A percentile compares a stretch with the other conserved stretches of the same genome.
Conservation (phyloP, 2,888 invertebrate species). For the Aphidius colemani region DNA sequence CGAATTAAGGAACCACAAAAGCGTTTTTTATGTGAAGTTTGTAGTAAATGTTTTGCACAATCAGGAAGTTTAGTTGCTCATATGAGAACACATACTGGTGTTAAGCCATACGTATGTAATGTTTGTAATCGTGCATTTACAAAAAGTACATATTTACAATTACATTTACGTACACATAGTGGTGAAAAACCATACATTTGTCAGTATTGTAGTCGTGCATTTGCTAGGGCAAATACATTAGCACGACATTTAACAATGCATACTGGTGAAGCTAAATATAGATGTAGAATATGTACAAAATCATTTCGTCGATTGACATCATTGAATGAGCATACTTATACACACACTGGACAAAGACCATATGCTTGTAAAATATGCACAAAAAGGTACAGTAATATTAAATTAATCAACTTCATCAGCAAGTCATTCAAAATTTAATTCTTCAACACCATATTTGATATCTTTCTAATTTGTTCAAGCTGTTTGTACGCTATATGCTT, state of each 20-base stretch:
- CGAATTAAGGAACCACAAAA: conserved; percentile 52
- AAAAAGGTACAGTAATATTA: conserved; percentile 46
- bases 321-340: conserved; percentile 54
- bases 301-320: conserved; percentile 54
- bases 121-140: conserved; percentile 54
- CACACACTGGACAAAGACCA: conserved; percentile 55
- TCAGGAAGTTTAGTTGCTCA: conserved; percentile 54
- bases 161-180: conserved; percentile 53
- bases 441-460: conserved; percentile 62
- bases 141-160: conserved; percentile 54
- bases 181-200: conserved; percentile 57
- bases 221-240: conserved; percentile 54
- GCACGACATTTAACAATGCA: conserved; percentile 57
- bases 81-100: conserved; percentile 55
- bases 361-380: conserved; percentile 56
- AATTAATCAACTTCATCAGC: conserved; percentile 77
- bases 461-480: conserved; percentile 60
- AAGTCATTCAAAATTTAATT: conserved; percentile 65
- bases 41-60: conserved; percentile 56
- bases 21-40: conserved; percentile 54
- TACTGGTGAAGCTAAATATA: conserved; percentile 56
- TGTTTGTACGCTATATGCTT: too few relatives aligned
- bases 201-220: conserved; percentile 54
- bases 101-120: conserved; percentile 54
- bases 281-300: conserved; percentile 54